These are phyloP conservation scores for Microtus ochrogaster DNA, from an alignment of 2,113 vertebrate species.

Conservation along the genomic window DNA sequence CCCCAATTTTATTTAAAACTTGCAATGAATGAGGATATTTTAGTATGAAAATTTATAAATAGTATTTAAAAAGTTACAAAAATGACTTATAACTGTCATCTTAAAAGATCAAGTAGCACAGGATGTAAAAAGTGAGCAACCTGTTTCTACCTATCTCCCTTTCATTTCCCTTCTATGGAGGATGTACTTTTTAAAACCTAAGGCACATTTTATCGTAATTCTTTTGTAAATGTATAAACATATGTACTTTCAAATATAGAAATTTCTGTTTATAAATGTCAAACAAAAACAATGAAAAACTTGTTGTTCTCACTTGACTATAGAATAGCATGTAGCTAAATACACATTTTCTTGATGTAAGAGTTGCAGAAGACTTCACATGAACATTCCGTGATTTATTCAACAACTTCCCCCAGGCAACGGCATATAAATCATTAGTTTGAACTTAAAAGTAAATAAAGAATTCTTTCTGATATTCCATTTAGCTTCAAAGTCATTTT, in stretches of 20 bases:
- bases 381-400: slow-evolving; percentile 6
- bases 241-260: neutral
- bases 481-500: slow-evolving; percentile 33
- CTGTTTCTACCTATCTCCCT: neutral
- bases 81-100: neutral
- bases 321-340: neutral
- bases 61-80: neutral
- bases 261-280: slow-evolving; percentile 12
- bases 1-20: slow-evolving; percentile 10
- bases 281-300: slow-evolving; percentile 7
- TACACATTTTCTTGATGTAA: slow-evolving; percentile 23
- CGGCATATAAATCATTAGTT: neutral
- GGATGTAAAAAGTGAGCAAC: neutral
- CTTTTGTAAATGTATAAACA: neutral
- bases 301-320: neutral
- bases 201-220: neutral
- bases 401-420: neutral
- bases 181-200: slow-evolving; percentile 8
- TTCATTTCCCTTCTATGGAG: neutral
- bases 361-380: neutral
- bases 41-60: slow-evolving; percentile 13
- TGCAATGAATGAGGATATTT: neutral
- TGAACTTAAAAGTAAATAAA: neutral
- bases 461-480: neutral
- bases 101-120: neutral